These are phyloP conservation scores for Dicycla oo DNA, from an alignment of 2,888 invertebrate species.

Conservation along the genomic window DNA sequence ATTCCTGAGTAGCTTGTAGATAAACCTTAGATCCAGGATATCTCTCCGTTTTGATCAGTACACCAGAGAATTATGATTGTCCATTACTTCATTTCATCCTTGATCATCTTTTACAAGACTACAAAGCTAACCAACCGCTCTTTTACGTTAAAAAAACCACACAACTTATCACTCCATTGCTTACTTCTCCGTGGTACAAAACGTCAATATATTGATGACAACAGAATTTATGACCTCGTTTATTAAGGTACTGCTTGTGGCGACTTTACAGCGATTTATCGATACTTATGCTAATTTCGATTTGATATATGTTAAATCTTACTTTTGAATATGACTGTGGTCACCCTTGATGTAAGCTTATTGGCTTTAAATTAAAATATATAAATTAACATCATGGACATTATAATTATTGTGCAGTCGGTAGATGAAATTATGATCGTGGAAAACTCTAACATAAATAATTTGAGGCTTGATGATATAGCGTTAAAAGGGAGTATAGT, in stretches of 20 bases:
- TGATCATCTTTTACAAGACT: too few relatives aligned
- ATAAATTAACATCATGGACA: neutral
- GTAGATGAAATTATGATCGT: too few relatives aligned
- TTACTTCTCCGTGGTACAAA: constrained; percentile 39
- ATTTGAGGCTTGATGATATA: neutral
- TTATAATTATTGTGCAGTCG: too few relatives aligned
- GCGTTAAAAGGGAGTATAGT: too few relatives aligned
- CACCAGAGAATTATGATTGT: too few relatives aligned
- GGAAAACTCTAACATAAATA: neutral
- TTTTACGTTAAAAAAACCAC: too few relatives aligned
- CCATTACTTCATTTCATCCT: too few relatives aligned
- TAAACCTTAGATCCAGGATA: too few relatives aligned
- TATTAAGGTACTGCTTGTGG: constrained; percentile 44
- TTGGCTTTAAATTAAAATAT: neutral
- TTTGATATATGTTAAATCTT: constrained; percentile 32
- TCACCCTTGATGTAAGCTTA: neutral
- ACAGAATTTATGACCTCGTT: constrained; percentile 36
- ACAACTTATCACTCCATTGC: constrained; percentile 9
- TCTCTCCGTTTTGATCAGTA: too few relatives aligned
- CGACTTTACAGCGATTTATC: constrained; percentile 37
- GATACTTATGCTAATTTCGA: constrained; percentile 40
- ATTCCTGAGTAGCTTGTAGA: too few relatives aligned
- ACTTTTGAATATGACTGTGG: constrained; percentile 10
- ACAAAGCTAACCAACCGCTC: too few relatives aligned
- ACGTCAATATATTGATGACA: constrained; percentile 55